Percentiles rank a stretch among this genome's conserved stretches.
These are phyloP conservation scores for Choreutis nemorana DNA, from an alignment of 2,888 invertebrate genomes.

Conservation along the genomic window DNA sequence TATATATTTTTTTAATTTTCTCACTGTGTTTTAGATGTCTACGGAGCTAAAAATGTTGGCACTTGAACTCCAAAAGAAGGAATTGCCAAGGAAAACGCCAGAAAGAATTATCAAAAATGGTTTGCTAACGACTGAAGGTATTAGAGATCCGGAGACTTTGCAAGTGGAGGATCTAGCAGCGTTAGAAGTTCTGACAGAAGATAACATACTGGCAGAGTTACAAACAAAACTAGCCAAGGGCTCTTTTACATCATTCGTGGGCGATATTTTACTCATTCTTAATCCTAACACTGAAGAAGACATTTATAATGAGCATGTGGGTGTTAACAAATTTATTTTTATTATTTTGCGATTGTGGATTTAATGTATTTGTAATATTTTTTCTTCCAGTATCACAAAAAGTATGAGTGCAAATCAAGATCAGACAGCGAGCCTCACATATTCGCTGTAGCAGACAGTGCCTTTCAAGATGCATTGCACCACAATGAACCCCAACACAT, in stretches of 20 bases:
- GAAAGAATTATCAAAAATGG: constrained; percentile 60
- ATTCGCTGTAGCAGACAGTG: constrained; percentile 87
- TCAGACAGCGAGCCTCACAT: constrained; percentile 92
- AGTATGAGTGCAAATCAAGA: constrained; percentile 84
- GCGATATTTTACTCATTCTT: constrained; percentile 79
- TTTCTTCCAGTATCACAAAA: constrained; percentile 73
- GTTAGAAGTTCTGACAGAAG: constrained; percentile 77
- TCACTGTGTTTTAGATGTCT: constrained; percentile 62
- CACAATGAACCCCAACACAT: constrained; percentile 88
- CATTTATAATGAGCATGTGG: constrained; percentile 77
- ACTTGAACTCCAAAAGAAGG: constrained; percentile 41
- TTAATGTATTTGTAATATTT: constrained; percentile 4
- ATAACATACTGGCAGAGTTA: constrained; percentile 72
- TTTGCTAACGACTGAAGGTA: constrained; percentile 52
- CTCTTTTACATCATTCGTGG: constrained; percentile 78
- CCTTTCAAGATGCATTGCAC: constrained; percentile 90
- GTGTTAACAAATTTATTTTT: constrained; percentile 13
- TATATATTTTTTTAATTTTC: background rate
- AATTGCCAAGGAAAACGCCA: constrained; percentile 35
- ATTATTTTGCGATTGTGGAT: background rate
- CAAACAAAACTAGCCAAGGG: constrained; percentile 73
- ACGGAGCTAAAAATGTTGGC: constrained; percentile 74
- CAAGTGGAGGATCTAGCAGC: constrained; percentile 85
- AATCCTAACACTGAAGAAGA: constrained; percentile 81
- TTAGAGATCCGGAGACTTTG: constrained; percentile 73